phyloP scores from a whole-genome alignment of 2,797 vertebrate species.

The Vireo griseus region DNA sequence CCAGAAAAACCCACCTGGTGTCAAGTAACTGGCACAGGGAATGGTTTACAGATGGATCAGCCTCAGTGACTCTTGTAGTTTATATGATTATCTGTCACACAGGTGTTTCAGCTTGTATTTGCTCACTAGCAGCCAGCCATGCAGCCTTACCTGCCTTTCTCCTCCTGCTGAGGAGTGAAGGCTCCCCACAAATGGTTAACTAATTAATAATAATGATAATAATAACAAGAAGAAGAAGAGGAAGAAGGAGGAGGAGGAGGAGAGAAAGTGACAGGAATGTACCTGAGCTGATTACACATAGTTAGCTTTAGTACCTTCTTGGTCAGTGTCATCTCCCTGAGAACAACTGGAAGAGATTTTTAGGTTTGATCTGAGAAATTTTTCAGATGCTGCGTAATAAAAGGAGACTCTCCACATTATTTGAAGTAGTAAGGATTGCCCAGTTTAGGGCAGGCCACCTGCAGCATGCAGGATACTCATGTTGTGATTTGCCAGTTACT shows the following conservation, averaged over 20 bases:
- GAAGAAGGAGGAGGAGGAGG: too few relatives aligned
- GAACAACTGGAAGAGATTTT: neutral
- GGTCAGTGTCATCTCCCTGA: neutral
- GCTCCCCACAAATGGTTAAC: slow-evolving; percentile 56
- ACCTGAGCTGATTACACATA: slow-evolving; percentile 8
- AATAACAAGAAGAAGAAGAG: too few relatives aligned
- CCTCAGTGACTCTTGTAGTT: slow-evolving; percentile 34
- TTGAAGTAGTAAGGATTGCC: neutral
- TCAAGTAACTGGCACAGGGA: slow-evolving; percentile 42
- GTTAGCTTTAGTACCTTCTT: neutral
- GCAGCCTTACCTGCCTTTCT: neutral
- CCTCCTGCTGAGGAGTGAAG: neutral
- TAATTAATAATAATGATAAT: neutral
- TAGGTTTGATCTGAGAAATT: neutral
- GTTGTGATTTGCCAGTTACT: neutral
- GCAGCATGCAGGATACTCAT: neutral
- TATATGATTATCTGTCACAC: slow-evolving; percentile 66
- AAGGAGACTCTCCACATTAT: neutral
- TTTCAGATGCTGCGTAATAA: neutral
- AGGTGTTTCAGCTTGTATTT: slow-evolving; percentile 70
- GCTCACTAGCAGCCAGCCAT: slow-evolving; percentile 36
- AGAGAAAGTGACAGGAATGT: neutral
- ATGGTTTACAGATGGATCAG: slow-evolving; percentile 64
- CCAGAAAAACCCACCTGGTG: slow-evolving; percentile 66
- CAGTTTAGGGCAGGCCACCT: neutral